Evolutionary conservation across 2,113 vertebrate genomes (phyloP), one percentile per base, ranked within the genome.

Genomic region (Sinocyclocheilus rhinocerous): DNA sequence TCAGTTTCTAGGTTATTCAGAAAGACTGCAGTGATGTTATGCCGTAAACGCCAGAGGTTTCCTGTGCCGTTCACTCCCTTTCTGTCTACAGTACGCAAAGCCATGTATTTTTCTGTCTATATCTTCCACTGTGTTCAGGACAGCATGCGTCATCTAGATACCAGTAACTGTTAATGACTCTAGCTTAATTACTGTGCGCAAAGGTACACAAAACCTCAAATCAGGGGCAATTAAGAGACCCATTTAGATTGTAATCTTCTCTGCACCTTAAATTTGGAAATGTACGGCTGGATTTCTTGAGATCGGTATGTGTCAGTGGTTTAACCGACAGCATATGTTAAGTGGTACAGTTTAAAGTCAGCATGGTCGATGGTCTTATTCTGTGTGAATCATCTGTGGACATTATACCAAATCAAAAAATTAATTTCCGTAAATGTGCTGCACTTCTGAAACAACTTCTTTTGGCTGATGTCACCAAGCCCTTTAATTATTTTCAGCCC

Each of bases 181-280:
- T 4, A 65, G 8, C 57, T 81, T 26, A 18, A 65, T 63, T 81
- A 67, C 29, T 65, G n/a, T 65, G 20, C 10, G n/a, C 36, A n/a
- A 79, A 79, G 9, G 39, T 45, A 26, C 36, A 69, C 45, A 81
- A 79, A 81, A 81, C 10, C 61, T 82, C 2, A 82, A 50, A 50
- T 69, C 61, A 2, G 39, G n/a, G 39, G 63, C 39, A 50, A 67
- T 82, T 69, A 50, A 67, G 63, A 29, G 22, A 81, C 61, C 39
- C 63, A 69, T 81, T 81, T 69, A 69, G 61, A 65, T 33, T 81
- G 6, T 1, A 50, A 50, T 50, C 39, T 81, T 61, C 39, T 18
- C 7, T 24, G n/a, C 22, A 48, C 4, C 15, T 48, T 81, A 81
- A 59, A 67, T 81, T 45, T 67, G n/a, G 79, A 67, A 81, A 81